Evolutionary conservation across 2,797 vertebrate genomes (phyloP), one percentile per base, ranked within the genome.

Genomic region (Anas capensis): DNA sequence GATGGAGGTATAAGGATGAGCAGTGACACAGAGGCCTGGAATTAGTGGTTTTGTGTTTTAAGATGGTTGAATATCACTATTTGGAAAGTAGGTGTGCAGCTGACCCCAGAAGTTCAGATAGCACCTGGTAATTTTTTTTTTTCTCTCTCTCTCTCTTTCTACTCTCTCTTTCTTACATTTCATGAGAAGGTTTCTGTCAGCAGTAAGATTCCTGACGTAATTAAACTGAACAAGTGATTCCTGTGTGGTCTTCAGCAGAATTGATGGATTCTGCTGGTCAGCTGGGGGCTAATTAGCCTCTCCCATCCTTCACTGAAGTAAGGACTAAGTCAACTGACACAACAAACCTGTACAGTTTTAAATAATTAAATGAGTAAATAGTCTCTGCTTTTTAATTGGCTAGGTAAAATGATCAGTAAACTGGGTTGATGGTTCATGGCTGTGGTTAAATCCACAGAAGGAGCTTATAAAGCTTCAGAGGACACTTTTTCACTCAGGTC

Each of bases 401-500:
- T 54, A 8, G 42, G 33, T 53, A 27, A 54, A 81, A 27, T 8
- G 31, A 15, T 31, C 2, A 21, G 33, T 51, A 58, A 83, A 17
- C 1, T 42, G 31, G 36, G 21, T 11, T 57, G 6, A 38, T 46
- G 6, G 53, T 11, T 57, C 7, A 38, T 46, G 7, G 53, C 6
- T 86, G n/a, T 61, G 40, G 48, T 49, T 24, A 24, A 49, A 49
- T 14, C 23, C 23, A 24, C 48, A 49, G 17, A 23, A 72, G 79
- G 17, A 24, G 20, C 17, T 73, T 36, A 44, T 23, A 60, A 81
- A 38, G 27, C 20, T 58, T 57, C 11, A 48, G 42, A 53, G 31
- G 29, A 51, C 29, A 14, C 0, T 3, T 6, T 0, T 1, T 3
- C 0, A 0, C 3, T 33, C 10, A 4, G 11, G 10, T 42, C 5